A percentile compares a stretch with the other conserved stretches of the same genome.
phyloP scores from a whole-genome alignment of 2,888 invertebrate species.

The Eubasilissa splendida region DNA sequence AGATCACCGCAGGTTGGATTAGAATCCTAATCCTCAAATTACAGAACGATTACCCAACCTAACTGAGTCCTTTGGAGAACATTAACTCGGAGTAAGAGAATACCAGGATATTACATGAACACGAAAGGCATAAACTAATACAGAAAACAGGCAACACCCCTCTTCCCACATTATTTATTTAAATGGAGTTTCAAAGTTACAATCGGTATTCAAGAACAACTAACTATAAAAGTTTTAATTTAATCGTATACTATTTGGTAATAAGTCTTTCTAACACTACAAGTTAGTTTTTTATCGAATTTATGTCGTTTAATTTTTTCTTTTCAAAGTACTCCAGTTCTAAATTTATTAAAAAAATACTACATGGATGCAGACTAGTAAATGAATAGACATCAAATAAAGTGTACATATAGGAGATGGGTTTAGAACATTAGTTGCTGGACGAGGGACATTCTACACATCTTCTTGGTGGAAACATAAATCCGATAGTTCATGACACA shows the following conservation, averaged over 20 bases:
- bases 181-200: slow-evolving; percentile 1
- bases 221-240: neutral
- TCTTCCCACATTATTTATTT: neutral
- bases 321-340: too few species aligned
- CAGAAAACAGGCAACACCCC: neutral
- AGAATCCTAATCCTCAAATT: slow-evolving; percentile 43
- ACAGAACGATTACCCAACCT: slow-evolving; percentile 46
- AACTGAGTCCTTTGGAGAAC: slow-evolving; percentile 13
- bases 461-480: too few species aligned
- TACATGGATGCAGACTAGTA: too few species aligned
- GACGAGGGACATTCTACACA: too few species aligned
- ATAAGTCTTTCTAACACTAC: neutral
- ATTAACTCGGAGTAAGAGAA: slow-evolving; percentile 3
- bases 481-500: too few species aligned
- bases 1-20: slow-evolving; percentile 44
- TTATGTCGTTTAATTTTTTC: too few species aligned
- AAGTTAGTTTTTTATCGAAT: too few species aligned
- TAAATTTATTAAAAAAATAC: too few species aligned
- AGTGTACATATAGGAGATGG: too few species aligned
- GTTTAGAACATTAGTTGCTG: too few species aligned
- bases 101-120: neutral
- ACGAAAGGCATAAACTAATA: slow-evolving; percentile 25
- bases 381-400: too few species aligned
- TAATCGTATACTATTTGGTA: neutral
- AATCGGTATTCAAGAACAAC: slow-evolving; percentile 1